These are phyloP conservation scores for Atherinomorus stipes DNA, from an alignment of 2,113 vertebrate species.

Conservation along the genomic window DNA sequence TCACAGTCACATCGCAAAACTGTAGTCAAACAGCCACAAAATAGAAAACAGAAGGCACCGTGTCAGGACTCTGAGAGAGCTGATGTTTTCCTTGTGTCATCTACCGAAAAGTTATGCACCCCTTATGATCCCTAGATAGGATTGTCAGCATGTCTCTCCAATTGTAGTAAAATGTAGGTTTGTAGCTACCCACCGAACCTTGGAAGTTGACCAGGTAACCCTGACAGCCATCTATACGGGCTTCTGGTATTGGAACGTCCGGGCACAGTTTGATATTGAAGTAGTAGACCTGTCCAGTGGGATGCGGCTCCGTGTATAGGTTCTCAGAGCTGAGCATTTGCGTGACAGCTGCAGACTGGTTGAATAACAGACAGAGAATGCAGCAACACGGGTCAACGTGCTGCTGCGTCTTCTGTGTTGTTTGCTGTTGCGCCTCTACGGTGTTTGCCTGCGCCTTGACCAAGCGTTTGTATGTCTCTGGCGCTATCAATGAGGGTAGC, in stretches of 20 bases:
- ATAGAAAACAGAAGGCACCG: no score
- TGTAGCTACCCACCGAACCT: not conserved
- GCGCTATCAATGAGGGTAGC: not conserved
- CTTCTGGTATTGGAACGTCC: not conserved
- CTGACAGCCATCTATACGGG: not conserved
- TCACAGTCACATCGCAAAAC: no score
- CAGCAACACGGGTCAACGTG: not conserved
- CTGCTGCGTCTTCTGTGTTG: no score
- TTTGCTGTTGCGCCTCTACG: no score
- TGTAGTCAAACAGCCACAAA: no score
- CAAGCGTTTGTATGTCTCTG: not conserved
- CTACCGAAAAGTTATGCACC: no score
- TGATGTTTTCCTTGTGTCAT: no score
- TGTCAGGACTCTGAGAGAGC: no score
- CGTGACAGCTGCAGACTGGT: not conserved
- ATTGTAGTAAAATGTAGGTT: not conserved
- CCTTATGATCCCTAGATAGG: not conserved
- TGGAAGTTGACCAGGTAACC: not conserved
- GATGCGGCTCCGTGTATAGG: not conserved
- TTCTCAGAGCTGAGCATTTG: not conserved
- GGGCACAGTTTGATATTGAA: not conserved
- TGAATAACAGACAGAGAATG: conserved; percentile 2
- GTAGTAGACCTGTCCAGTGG: not conserved
- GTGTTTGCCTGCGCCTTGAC: not conserved
- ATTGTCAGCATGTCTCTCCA: not conserved